A percentile compares a stretch with the other conserved stretches of the same genome.
phyloP scores from a whole-genome alignment of 2,797 vertebrate genomes.

The Naso thynnoides region DNA sequence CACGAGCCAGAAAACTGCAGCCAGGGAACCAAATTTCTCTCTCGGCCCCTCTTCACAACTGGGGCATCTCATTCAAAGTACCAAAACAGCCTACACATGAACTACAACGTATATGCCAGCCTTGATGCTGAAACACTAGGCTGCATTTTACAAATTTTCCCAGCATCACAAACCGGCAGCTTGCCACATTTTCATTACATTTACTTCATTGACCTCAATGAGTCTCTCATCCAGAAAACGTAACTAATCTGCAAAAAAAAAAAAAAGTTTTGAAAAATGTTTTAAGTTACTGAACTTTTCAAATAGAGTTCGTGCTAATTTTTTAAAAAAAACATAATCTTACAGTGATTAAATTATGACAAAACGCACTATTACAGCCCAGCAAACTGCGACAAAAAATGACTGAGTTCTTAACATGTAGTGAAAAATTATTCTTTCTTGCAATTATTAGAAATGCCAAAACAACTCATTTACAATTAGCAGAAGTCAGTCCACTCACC shows the following conservation, averaged over 20 bases:
- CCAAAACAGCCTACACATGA: not conserved
- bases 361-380: not conserved
- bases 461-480: not conserved
- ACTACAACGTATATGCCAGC: not conserved
- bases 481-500: conserved; percentile 62
- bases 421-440: not conserved
- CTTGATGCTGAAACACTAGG: not conserved
- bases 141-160: no score
- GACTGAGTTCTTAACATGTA: not conserved
- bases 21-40: not conserved
- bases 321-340: not conserved
- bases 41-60: conserved; percentile 10
- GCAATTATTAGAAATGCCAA: not conserved
- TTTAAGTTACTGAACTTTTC: not conserved
- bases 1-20: conserved; percentile 60
- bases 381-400: not conserved
- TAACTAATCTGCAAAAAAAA: not conserved
- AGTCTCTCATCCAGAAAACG: not conserved
- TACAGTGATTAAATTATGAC: not conserved
- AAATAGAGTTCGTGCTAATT: not conserved
- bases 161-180: not conserved
- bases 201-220: not conserved
- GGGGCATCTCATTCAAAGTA: not conserved
- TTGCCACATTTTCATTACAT: conserved; percentile 17
- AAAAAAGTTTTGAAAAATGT: not conserved